Percentiles rank a stretch among this genome's conserved stretches.
Conservation (phyloP, 2,797 vertebrate species). For the Cryptoblepharus egeriae region DNA sequence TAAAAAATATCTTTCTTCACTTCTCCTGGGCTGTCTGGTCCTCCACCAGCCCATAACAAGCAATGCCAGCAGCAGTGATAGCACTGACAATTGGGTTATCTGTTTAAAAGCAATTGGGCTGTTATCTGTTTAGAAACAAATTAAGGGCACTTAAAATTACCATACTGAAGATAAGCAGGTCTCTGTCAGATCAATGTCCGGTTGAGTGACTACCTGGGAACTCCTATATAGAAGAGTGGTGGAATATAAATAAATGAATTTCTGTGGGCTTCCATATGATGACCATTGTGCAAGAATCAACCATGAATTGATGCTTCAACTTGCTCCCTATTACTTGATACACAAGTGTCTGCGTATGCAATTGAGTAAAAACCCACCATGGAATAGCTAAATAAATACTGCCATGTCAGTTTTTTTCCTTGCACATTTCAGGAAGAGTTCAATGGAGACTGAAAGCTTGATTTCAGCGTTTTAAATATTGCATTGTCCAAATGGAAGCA, state of each 20-base stretch:
- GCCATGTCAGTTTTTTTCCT: background rate
- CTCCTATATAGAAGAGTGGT: no score
- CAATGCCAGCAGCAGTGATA: no score
- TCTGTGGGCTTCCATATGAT: background rate
- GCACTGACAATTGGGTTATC: no score
- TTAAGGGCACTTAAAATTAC: no score
- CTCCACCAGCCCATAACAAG: no score
- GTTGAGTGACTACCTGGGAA: no score
- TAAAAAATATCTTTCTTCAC: no score
- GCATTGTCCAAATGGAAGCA: background rate
- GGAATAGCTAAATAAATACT: background rate
- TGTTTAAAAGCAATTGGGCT: no score
- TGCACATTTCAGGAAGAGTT: background rate
- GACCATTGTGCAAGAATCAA: background rate
- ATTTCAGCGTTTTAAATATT: background rate
- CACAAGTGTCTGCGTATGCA: background rate
- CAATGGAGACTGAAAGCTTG: conserved; percentile 13
- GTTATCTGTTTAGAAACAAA: no score
- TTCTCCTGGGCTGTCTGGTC: no score
- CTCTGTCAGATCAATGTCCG: no score
- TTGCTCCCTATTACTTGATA: background rate
- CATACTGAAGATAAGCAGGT: no score
- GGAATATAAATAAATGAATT: background rate
- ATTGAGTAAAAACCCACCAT: background rate
- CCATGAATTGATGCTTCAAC: background rate